Base-by-base conservation (phyloP, 2,888 invertebrate species). In the Brachyptera risi region DNA sequence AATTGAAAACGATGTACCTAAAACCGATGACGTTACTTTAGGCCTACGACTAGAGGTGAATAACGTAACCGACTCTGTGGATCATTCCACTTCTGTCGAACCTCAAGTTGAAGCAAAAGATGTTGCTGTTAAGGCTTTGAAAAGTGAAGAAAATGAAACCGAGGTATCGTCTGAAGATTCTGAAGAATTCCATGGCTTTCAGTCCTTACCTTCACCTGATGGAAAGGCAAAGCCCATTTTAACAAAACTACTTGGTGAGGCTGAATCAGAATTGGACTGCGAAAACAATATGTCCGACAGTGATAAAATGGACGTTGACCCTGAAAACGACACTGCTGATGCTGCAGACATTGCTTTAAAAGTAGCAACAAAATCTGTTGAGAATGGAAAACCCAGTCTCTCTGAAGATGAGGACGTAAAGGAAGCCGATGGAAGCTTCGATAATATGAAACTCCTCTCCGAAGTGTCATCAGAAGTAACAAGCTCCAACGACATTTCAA, bases 391-490 rank as follows among this genome's bases (percentile, higher is more conserved):
- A 17, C 19, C 19, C 21, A 42, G 21, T 42, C 17, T 42, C 21
- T 42, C 42, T 21, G 42, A 42, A 42, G 42, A 42, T 21, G 42
- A 42, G 17, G 42, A 42, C 17, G 21, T 21, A 42, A 47, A 24
- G 24, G 47, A 47, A 21, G 23, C 47, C n/a, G 47, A 47, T 47
- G 47, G 47, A 21, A 54, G 54, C 23, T 58, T 58, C 49, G 49
- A 58, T 17, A 35, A 49, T 21, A 31, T 47, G 31, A 58, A 58
- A 26, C 42, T 56, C n/a, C 17, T 42, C 38, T 40, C 38, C 24
- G 56, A 56, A 42, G 58, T 40, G 5, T 58, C 58, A 58, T 58
- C 58, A 21, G 58, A 44, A 47, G 44, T 47, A 35, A 58, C 47
- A 27, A 44, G 44, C 49, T 58, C 58, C 5, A 49, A 31, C 5